These are phyloP conservation scores for Leucophenga maculata DNA, from an alignment of 2,888 invertebrate genomes.

Conservation along the genomic window DNA sequence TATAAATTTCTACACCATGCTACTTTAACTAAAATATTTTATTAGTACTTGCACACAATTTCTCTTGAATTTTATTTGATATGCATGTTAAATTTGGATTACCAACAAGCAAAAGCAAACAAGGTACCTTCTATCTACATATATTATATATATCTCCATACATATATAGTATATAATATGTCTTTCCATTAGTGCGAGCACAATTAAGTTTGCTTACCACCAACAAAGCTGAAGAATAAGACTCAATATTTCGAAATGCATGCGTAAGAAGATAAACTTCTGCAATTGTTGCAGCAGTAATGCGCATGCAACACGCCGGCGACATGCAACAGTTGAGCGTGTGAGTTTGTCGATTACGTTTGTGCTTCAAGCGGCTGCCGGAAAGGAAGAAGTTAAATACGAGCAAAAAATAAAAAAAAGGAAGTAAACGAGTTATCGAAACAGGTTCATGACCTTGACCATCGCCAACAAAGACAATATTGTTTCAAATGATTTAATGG, in stretches of 20 bases:
- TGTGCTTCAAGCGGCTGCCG: neutral
- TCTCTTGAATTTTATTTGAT: too few species aligned
- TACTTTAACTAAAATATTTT: too few species aligned
- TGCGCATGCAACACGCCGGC: too few species aligned
- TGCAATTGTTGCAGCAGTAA: neutral
- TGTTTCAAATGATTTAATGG: neutral
- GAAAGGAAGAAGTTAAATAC: neutral
- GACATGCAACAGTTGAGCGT: constrained; percentile 8
- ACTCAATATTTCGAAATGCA: neutral
- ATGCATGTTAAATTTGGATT: too few species aligned
- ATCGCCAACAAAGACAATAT: neutral
- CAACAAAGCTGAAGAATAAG: too few species aligned
- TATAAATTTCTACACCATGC: too few species aligned
- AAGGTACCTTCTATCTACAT: too few species aligned
- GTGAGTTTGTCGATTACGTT: constrained; percentile 15
- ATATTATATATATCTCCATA: too few species aligned
- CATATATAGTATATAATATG: too few species aligned
- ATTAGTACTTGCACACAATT: too few species aligned
- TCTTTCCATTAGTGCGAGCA: too few species aligned
- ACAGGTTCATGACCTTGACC: constrained; percentile 26
- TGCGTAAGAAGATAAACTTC: constrained; percentile 14
- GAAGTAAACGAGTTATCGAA: constrained; percentile 12
- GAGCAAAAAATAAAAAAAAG: neutral
- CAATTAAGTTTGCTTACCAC: neutral
- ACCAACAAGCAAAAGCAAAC: too few species aligned